Evolutionary conservation across 2,113 vertebrate species (phyloP).

Genomic region (Arothron firmamentum): DNA sequence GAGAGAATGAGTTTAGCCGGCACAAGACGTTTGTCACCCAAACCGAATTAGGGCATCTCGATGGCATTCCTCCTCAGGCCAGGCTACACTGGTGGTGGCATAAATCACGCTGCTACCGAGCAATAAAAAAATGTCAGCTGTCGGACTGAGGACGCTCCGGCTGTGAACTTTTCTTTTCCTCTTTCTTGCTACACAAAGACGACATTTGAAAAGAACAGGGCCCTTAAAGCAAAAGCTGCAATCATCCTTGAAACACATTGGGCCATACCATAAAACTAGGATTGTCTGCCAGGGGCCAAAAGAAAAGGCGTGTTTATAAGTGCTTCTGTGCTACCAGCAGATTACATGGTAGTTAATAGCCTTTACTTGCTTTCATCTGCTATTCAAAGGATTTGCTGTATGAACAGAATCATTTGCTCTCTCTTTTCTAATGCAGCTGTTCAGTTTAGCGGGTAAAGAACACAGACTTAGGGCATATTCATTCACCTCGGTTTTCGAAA

Average conservation of each 20-base stretch:
- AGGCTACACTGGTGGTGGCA: slow-evolving; percentile 27
- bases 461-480: slow-evolving; percentile 25
- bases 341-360: slow-evolving; percentile 52
- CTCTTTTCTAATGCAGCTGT: slow-evolving; percentile 24
- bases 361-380: slow-evolving; percentile 55
- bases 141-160: slow-evolving; percentile 51
- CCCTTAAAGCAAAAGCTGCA: slow-evolving; percentile 48
- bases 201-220: slow-evolving; percentile 60
- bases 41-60: slow-evolving; percentile 61
- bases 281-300: slow-evolving; percentile 39
- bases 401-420: slow-evolving; percentile 48
- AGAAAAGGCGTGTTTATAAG: slow-evolving; percentile 47
- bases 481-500: slow-evolving; percentile 27
- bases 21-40: slow-evolving; percentile 56
- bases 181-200: slow-evolving; percentile 46
- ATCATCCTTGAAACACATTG: slow-evolving; percentile 47
- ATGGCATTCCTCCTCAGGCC: slow-evolving; percentile 54
- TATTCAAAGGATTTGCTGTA: slow-evolving; percentile 56
- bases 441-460: slow-evolving; percentile 32
- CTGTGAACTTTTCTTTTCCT: slow-evolving; percentile 50
- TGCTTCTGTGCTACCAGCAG: slow-evolving; percentile 31
- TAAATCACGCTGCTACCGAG: slow-evolving; percentile 60
- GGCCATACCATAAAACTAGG: slow-evolving; percentile 16
- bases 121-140: slow-evolving; percentile 55
- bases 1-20: slow-evolving; percentile 38